These are phyloP conservation scores for Caenorhabditis briggsae DNA, from an alignment of 1,140 invertebrate species.

Conservation along the genomic window DNA sequence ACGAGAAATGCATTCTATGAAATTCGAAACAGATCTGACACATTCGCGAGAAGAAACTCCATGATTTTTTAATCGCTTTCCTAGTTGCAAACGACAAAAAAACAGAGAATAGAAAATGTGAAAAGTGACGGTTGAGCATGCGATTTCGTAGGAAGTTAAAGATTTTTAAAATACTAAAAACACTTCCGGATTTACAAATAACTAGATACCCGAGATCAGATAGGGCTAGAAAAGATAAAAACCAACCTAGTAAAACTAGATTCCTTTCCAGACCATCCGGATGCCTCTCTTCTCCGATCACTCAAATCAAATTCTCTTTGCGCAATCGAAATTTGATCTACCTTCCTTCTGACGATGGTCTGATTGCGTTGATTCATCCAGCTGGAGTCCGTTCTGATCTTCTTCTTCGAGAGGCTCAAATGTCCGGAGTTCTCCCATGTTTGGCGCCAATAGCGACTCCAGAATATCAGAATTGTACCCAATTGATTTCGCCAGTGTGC, in stretches of 20 bases:
- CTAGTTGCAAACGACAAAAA: constrained; percentile 30
- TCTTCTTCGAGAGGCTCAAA: constrained; percentile 57
- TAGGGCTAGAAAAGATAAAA: too few relatives aligned
- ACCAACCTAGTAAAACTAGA: background rate
- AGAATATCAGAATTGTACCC: constrained; percentile 30
- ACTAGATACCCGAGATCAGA: too few relatives aligned
- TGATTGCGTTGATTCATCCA: constrained; percentile 24
- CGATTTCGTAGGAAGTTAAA: background rate
- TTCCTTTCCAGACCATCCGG: constrained; percentile 22
- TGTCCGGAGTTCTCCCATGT: constrained; percentile 57
- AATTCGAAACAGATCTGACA: constrained; percentile 55
- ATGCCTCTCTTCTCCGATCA: constrained; percentile 33
- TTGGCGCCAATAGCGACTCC: background rate
- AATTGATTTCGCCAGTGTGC: constrained; percentile 30
- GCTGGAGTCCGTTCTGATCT: constrained; percentile 22
- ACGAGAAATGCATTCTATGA: constrained; percentile 53
- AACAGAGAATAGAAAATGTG: constrained; percentile 14
- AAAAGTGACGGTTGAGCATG: constrained; percentile 21
- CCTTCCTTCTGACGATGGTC: constrained; percentile 28
- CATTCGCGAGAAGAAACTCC: constrained; percentile 3
- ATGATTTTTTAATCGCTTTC: constrained; percentile 45
- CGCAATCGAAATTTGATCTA: constrained; percentile 42
- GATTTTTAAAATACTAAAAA: background rate
- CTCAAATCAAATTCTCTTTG: constrained; percentile 32
- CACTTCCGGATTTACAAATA: too few relatives aligned